phyloP scores from a whole-genome alignment of 1,140 invertebrate genomes.

The Galleria mellonella region DNA sequence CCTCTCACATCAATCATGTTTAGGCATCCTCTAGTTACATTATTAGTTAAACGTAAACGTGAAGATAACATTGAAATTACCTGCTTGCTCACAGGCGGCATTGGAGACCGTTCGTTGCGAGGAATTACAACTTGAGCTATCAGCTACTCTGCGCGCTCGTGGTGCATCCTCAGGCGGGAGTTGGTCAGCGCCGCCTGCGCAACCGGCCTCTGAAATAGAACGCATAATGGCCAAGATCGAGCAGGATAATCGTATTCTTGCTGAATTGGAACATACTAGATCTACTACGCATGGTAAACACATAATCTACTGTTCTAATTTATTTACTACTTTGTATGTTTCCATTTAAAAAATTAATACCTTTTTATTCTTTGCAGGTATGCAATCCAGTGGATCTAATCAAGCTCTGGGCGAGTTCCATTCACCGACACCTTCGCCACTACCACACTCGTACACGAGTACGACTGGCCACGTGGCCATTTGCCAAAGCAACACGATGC shows the following conservation, averaged over 20 bases:
- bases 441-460: slow-evolving; percentile 74
- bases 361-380: slow-evolving; percentile 56
- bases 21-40: too few species aligned
- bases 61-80: background rate
- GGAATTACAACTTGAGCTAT: slow-evolving; percentile 90
- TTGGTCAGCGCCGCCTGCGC: slow-evolving; percentile 70
- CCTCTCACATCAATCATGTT: too few species aligned
- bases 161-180: slow-evolving; percentile 52
- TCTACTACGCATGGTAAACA: slow-evolving; percentile 69
- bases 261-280: slow-evolving; percentile 90
- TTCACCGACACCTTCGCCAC: slow-evolving; percentile 73
- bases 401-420: slow-evolving; percentile 76
- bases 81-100: slow-evolving; percentile 74
- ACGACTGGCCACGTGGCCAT: slow-evolving; percentile 63
- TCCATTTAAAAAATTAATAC: too few species aligned
- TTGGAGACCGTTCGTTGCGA: slow-evolving; percentile 92
- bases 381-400: slow-evolving; percentile 75
- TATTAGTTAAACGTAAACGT: too few species aligned
- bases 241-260: slow-evolving; percentile 89
- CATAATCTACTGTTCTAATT: background rate
- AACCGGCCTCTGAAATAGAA: slow-evolving; percentile 89
- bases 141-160: slow-evolving; percentile 73
- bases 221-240: slow-evolving; percentile 96
- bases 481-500: slow-evolving; percentile 78
- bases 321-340: background rate